Evolutionary conservation across 2,797 vertebrate species (phyloP).

Genomic region (Hydrolagus colliei): DNA sequence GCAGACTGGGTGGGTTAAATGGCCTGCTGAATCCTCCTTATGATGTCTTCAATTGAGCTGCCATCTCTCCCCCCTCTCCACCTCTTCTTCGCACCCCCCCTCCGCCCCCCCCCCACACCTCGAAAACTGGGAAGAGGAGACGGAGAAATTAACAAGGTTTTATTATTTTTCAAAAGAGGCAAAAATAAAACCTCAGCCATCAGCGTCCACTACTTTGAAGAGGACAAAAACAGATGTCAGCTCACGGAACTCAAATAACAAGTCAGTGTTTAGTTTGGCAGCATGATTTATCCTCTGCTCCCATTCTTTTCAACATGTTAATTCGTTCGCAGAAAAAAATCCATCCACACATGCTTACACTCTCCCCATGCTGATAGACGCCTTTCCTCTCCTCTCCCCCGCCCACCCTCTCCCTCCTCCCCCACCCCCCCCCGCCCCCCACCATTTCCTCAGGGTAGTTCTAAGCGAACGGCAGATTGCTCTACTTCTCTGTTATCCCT

Average conservation of each 20-base stretch:
- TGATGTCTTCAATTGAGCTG: too few relatives aligned
- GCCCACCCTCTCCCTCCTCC: background rate
- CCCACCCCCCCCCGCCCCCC: background rate
- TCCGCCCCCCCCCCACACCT: background rate
- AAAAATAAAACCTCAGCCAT: background rate
- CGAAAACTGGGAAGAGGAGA: background rate
- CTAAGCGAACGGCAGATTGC: too few relatives aligned
- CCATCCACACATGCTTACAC: too few relatives aligned
- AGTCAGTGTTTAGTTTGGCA: slow-evolving; percentile 24
- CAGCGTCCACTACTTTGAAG: background rate
- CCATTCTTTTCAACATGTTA: background rate
- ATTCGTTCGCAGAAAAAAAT: background rate
- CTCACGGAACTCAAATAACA: background rate
- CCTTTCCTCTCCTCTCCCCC: too few relatives aligned
- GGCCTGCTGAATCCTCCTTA: too few relatives aligned
- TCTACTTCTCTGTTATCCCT: too few relatives aligned
- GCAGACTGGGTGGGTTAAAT: too few relatives aligned
- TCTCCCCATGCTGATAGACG: background rate
- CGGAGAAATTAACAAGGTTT: background rate
- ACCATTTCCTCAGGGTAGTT: background rate
- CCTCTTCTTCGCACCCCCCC: background rate
- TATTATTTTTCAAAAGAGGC: background rate
- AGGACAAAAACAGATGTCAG: slow-evolving; percentile 30
- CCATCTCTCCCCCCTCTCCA: background rate
- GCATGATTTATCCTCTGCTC: background rate